phyloP scores from a whole-genome alignment of 1,140 invertebrate genomes.

The Drosophila santomea region DNA sequence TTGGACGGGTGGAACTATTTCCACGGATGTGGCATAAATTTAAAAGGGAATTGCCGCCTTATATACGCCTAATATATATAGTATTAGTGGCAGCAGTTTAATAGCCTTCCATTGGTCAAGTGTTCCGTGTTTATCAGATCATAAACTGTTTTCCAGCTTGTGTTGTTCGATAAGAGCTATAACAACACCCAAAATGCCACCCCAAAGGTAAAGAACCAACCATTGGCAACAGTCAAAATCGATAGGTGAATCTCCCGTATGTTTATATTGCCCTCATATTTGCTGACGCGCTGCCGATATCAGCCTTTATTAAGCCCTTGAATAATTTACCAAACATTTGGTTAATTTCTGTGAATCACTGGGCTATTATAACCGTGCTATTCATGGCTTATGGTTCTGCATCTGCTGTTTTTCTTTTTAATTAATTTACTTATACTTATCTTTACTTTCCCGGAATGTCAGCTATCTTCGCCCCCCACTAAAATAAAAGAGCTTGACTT shows the following conservation, averaged over 20 bases:
- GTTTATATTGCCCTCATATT: conserved; percentile 46
- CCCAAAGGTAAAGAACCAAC: conserved; percentile 22
- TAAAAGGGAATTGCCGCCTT: conserved; percentile 45
- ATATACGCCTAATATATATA: conserved; percentile 12
- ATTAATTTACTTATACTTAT: conserved; percentile 32
- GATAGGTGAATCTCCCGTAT: conserved; percentile 21
- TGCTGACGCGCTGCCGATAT: conserved; percentile 24
- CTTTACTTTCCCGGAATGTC: conserved; percentile 18
- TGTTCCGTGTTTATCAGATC: conserved; percentile 48
- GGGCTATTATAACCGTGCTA: conserved; percentile 12
- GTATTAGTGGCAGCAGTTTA: conserved; percentile 11
- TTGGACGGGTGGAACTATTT: conserved; percentile 29
- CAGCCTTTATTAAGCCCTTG: conserved; percentile 22
- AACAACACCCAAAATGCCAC: conserved; percentile 31
- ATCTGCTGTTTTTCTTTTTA: conserved; percentile 13
- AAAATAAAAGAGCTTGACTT: conserved; percentile 18
- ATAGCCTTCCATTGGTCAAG: conserved; percentile 41
- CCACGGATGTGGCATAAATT: conserved; percentile 47
- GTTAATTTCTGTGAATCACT: conserved; percentile 31
- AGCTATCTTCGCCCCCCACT: conserved; percentile 10
- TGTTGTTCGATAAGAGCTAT: conserved; percentile 40
- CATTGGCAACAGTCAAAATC: conserved; percentile 40
- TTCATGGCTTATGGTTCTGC: conserved; percentile 10
- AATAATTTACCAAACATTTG: conserved; percentile 33
- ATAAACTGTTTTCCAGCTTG: conserved; percentile 40